These are phyloP conservation scores for Accipiter virgatus DNA, from an alignment of 2,113 vertebrate genomes.

Conservation along the genomic window DNA sequence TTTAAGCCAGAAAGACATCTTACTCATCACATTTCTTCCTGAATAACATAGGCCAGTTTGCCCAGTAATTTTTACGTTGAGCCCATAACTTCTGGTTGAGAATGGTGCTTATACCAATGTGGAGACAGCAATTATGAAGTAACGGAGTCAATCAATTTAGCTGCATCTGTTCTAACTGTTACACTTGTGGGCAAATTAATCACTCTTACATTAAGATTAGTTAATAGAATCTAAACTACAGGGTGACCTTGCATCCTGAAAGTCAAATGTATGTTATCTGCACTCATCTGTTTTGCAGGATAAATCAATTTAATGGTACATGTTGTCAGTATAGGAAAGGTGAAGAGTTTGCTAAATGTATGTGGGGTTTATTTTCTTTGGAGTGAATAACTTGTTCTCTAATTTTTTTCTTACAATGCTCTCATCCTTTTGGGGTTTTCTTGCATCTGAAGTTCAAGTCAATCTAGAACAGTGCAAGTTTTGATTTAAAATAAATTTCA, in stretches of 20 bases:
- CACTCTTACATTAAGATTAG: not conserved
- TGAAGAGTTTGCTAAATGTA: not conserved
- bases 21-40: not conserved
- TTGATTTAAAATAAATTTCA: not conserved
- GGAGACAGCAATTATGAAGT: not conserved
- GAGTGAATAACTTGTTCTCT: not conserved
- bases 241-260: not conserved
- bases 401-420: not conserved
- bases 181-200: constrained; percentile 1
- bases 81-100: not conserved
- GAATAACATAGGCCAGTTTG: not conserved
- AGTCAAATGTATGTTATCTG: not conserved
- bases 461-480: not conserved
- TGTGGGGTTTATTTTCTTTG: not conserved
- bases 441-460: not conserved
- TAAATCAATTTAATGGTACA: not conserved
- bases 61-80: not conserved
- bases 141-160: not conserved
- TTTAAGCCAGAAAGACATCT: not conserved
- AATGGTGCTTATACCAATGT: not conserved
- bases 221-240: not conserved
- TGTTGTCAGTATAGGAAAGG: not conserved
- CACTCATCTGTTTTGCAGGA: not conserved
- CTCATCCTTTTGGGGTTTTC: not conserved
- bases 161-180: not conserved